Base-by-base conservation (phyloP, 1,140 invertebrate species). In the Drosophila neocordata region DNA sequence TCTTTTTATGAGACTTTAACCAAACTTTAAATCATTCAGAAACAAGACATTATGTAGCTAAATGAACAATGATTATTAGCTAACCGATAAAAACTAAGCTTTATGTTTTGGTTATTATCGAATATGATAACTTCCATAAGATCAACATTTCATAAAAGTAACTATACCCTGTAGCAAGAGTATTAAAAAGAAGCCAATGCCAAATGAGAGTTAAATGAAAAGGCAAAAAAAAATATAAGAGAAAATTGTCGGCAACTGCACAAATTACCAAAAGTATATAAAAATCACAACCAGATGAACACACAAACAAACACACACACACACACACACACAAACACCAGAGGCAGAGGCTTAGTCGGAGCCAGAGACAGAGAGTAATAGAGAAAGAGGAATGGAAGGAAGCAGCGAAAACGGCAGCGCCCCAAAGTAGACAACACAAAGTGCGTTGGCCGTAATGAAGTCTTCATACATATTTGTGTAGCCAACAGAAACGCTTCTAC, bases 371-470 rank as follows among this genome's bases (percentile, higher is more conserved):
- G 37, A 41, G 37, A 58, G 35, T 11, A n/a, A 15, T 12, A 8
- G 18, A 59, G 15, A 34, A 31, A 35, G 8, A 15, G 24, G 9
- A 2, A 44, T 44, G 41, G 41, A 15, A 44, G 13, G 8, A 35
- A n/a, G 20, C 15, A 22, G 7, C 7, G 11, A 7, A 22, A 9
- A 15, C 48, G 18, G 4, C 3, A 48, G 31, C 57, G 18, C 15
- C 38, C 20, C 52, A 57, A 73, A 59, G 60, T 74, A 74, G 55
- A 65, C 70, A 79, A 69, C 77, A 13, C 37, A 69, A 62, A 78
- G 38, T 73, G 24, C 63, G 58, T 80, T 44, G 81, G 59, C 61
- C 64, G 68, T 80, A 66, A 77, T 66, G 60, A 77, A 85, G 69
- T 73, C 63, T 77, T 69, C 62, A 65, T 74, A 71, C 62, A 65